Base-by-base conservation (phyloP, 2,113 vertebrate genomes). In the Psephotus haematonotus region DNA sequence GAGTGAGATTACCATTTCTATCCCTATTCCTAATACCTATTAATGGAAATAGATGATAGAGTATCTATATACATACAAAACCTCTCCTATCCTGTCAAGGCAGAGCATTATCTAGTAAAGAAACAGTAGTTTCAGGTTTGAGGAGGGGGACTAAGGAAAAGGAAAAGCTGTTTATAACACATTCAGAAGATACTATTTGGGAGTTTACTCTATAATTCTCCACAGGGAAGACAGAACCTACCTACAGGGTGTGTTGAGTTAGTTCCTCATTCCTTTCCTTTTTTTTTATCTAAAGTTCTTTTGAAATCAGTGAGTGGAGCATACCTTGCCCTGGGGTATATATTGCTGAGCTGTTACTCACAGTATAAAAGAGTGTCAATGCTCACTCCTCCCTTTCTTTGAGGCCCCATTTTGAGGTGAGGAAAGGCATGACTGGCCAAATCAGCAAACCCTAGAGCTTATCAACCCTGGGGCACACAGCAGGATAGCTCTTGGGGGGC, bases 241-340 rank as follows among this genome's bases (percentile, higher is more conserved):
- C 93, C 94, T 80, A 65, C 72, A 77, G 90, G 86, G 88, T 65
- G 81, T 86, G 86, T 80, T 84, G 77, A 49, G 77, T 77, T 76
- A 89, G 81, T 94, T 96, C 92, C 92, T 94, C 92, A 88, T 96
- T 95, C 95, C 41, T 93, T 39, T 75, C 53, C 39, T 19, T 49
- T 50, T 67, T 64, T 83, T 44, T 67, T 53, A 41, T 41, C 7
- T 9, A 4, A 88, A 15, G 35, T 24, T 62, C 86, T 94, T 91
- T 95, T 76, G 81, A 95, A 97, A 95, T 29, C 52, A 3, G 15
- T 10, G 62, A 27, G n/a, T 29, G 62, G 62, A 91, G 95, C 94
- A 79, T 94, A 46, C 94, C 91, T 85, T 93, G 88, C 92, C 88
- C 75, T 2, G 1, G 35, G 91, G 49, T 74, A 82, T 5, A 8